Conservation (phyloP, 2,888 invertebrate genomes). For the Acleris sparsana region DNA sequence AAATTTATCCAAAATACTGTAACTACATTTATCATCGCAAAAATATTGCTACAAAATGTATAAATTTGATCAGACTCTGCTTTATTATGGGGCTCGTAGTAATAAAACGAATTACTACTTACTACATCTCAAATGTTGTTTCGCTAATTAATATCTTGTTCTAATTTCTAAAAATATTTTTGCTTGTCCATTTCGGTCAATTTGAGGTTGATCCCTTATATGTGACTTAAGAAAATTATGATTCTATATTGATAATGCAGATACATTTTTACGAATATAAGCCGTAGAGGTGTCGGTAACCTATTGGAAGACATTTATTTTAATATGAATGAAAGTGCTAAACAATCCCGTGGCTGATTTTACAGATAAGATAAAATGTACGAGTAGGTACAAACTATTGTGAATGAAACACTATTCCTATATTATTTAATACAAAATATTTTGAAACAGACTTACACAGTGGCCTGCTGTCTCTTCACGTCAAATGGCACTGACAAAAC, state of each 20-base stretch:
- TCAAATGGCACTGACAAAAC: background rate
- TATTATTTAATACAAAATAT: too few species aligned
- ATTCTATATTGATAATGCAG: slow-evolving; percentile 23
- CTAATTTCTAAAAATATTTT: slow-evolving; percentile 2
- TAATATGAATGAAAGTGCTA: slow-evolving; percentile 53
- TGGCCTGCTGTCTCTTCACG: too few species aligned
- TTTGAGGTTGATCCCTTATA: slow-evolving; percentile 61
- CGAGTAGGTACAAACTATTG: too few species aligned
- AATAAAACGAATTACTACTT: slow-evolving; percentile 43
- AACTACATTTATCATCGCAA: slow-evolving; percentile 68
- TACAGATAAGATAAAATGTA: too few species aligned
- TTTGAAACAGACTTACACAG: too few species aligned
- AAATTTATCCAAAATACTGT: slow-evolving; percentile 78
- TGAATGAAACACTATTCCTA: too few species aligned
- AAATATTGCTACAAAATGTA: slow-evolving; percentile 75
- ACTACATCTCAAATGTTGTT: slow-evolving; percentile 3
- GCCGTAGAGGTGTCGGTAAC: slow-evolving; percentile 59
- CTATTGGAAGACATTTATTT: slow-evolving; percentile 80
- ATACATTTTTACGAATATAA: slow-evolving; percentile 42
- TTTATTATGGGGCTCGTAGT: slow-evolving; percentile 50
- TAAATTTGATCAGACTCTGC: slow-evolving; percentile 67
- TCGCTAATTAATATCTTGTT: too few species aligned
- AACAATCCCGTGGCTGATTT: slow-evolving; percentile 5
- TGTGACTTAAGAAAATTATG: slow-evolving; percentile 9
- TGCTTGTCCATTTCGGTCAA: slow-evolving; percentile 2